Evolutionary conservation across 35 echinoderm and acorn worm genomes (phyloP).

Genomic region (Chiridota heheva): DNA sequence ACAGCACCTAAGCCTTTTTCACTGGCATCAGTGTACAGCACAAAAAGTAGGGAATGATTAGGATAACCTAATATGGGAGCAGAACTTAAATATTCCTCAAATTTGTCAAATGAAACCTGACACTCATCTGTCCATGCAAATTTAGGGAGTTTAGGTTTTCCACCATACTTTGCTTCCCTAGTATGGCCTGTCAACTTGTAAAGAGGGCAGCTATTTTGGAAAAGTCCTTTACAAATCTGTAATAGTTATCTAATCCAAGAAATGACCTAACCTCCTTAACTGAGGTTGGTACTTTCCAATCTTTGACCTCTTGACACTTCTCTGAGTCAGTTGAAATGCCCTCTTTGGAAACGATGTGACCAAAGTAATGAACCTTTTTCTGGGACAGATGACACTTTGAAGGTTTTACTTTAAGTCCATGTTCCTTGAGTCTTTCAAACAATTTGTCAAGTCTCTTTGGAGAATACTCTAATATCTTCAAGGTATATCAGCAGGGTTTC

Average conservation of each 20-base stretch:
- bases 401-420: slow-evolving; percentile 33
- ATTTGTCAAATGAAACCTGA: slow-evolving; percentile 26
- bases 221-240: too few relatives aligned
- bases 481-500: slow-evolving; percentile 10
- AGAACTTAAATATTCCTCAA: slow-evolving; percentile 3
- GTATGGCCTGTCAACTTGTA: slow-evolving; percentile 28
- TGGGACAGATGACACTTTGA: slow-evolving; percentile 24
- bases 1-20: slow-evolving; percentile 58
- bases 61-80: slow-evolving; percentile 35
- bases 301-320: too few relatives aligned
- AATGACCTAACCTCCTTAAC: too few relatives aligned
- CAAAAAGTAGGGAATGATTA: slow-evolving; percentile 21
- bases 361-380: slow-evolving; percentile 9
- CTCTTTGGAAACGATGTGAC: slow-evolving; percentile 42
- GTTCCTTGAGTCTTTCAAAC: not conserved
- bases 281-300: too few relatives aligned
- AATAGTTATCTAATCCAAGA: too few relatives aligned
- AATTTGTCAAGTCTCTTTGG: slow-evolving; percentile 28
- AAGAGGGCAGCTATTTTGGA: too few relatives aligned
- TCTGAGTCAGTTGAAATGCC: too few relatives aligned
- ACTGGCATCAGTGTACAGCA: slow-evolving; percentile 46
- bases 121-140: slow-evolving; percentile 41
- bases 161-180: slow-evolving; percentile 1
- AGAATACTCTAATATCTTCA: slow-evolving; percentile 64
- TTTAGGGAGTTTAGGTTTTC: not conserved